phyloP scores from a whole-genome alignment of 2,797 vertebrate species.

The Mus caroli region DNA sequence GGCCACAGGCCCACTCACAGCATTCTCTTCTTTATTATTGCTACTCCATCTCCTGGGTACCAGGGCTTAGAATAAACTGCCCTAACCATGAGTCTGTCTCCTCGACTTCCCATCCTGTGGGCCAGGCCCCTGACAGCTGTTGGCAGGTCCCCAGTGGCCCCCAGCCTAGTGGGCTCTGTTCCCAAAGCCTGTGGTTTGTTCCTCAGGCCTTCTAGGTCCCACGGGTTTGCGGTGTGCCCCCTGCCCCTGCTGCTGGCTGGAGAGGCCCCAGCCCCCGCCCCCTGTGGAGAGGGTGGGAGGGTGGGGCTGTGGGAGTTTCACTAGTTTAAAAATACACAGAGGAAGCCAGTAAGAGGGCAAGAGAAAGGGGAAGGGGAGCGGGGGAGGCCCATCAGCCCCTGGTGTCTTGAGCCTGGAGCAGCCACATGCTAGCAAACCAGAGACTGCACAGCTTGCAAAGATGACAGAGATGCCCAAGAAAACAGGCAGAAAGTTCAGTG shows the following conservation, averaged over 20 bases:
- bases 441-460: accelerated
- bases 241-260: neutral
- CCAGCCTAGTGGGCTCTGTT: conserved; percentile 63
- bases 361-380: conserved; percentile 87
- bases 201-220: conserved; percentile 61
- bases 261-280: conserved; percentile 71
- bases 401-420: conserved; percentile 22
- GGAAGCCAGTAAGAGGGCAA: conserved; percentile 83
- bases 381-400: neutral
- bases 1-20: neutral
- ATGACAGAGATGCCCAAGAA: conserved; percentile 88
- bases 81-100: neutral
- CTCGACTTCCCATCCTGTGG: neutral
- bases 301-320: conserved; percentile 80
- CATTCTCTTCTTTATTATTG: neutral
- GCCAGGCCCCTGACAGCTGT: conserved; percentile 59
- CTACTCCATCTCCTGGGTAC: neutral
- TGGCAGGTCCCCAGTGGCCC: conserved; percentile 60
- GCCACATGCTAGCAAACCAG: neutral
- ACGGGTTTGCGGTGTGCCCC: conserved; percentile 61
- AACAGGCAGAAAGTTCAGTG: conserved; percentile 89
- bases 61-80: neutral
- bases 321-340: conserved; percentile 85
- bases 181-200: conserved; percentile 75
- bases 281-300: conserved; percentile 75